Conservation (phyloP, 2,797 vertebrate genomes). For the Microchirus variegatus region DNA sequence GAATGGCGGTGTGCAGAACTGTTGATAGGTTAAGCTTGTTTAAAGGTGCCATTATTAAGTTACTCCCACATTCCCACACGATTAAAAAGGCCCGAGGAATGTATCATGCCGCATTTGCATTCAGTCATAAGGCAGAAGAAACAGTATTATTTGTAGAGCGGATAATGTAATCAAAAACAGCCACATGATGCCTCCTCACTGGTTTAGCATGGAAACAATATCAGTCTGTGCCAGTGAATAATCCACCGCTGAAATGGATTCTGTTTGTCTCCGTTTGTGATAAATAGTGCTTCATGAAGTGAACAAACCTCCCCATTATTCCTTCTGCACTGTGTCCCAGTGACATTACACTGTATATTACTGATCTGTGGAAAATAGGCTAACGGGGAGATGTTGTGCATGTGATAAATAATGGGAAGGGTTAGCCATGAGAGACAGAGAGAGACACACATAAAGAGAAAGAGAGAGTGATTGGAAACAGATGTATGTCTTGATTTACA, state of each 20-base stretch:
- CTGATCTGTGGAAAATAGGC: slow-evolving; percentile 74
- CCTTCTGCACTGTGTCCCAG: slow-evolving; percentile 54
- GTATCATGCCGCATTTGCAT: slow-evolving; percentile 23
- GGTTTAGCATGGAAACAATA: slow-evolving; percentile 78
- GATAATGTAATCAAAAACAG: slow-evolving; percentile 71
- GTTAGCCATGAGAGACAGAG: slow-evolving; percentile 12
- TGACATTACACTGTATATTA: slow-evolving; percentile 77
- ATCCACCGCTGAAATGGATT: slow-evolving; percentile 74
- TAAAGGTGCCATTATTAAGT: slow-evolving; percentile 23
- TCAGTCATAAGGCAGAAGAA: slow-evolving; percentile 45
- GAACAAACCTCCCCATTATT: slow-evolving; percentile 78
- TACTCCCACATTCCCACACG: slow-evolving; percentile 19
- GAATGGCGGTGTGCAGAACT: not conserved
- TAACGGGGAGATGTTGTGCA: slow-evolving; percentile 75
- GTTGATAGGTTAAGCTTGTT: slow-evolving; percentile 3
- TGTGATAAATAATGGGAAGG: slow-evolving; percentile 79
- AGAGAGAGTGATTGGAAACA: slow-evolving; percentile 3
- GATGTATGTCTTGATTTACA: slow-evolving; percentile 15
- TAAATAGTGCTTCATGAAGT: slow-evolving; percentile 83
- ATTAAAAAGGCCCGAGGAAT: slow-evolving; percentile 28
- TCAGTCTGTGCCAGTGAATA: slow-evolving; percentile 73
- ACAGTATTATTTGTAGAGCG: slow-evolving; percentile 61
- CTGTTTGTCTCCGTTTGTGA: slow-evolving; percentile 79
- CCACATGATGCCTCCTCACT: slow-evolving; percentile 65
- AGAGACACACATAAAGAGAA: not conserved